Evolutionary conservation across 2,113 vertebrate genomes (phyloP).

Genomic region (Corapipo altera): DNA sequence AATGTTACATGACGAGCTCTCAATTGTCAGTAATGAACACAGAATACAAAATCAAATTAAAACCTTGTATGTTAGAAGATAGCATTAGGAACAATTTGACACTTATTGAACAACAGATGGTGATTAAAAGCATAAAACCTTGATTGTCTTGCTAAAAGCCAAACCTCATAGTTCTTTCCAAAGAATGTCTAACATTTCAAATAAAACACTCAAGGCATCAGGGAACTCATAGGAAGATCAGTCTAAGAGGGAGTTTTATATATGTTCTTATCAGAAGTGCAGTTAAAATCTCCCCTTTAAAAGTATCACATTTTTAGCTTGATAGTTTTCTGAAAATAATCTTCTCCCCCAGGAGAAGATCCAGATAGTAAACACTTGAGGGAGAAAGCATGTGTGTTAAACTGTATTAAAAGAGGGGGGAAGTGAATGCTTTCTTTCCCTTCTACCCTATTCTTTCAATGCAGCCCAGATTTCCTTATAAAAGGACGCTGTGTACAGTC

Average conservation of each 20-base stretch:
- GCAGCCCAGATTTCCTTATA: background rate
- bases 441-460: background rate
- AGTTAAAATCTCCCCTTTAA: slow-evolving; percentile 62
- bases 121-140: slow-evolving; percentile 77
- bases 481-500: background rate
- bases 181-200: slow-evolving; percentile 62
- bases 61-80: slow-evolving; percentile 59
- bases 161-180: slow-evolving; percentile 33
- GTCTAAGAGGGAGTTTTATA: slow-evolving; percentile 31
- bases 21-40: slow-evolving; percentile 69
- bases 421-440: background rate
- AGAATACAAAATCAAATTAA: slow-evolving; percentile 74
- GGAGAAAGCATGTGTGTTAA: background rate
- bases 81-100: slow-evolving; percentile 75
- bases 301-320: slow-evolving; percentile 56
- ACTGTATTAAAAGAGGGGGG: background rate
- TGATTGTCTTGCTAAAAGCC: slow-evolving; percentile 71
- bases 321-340: slow-evolving; percentile 52
- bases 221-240: slow-evolving; percentile 68
- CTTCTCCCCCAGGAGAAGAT: slow-evolving; percentile 32
- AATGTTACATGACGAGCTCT: slow-evolving; percentile 53
- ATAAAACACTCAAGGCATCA: slow-evolving; percentile 62
- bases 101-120: slow-evolving; percentile 80
- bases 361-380: slow-evolving; percentile 55
- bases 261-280: slow-evolving; percentile 60